Evolutionary conservation across 2,113 vertebrate species (phyloP).

Genomic region (Sialia sialis): DNA sequence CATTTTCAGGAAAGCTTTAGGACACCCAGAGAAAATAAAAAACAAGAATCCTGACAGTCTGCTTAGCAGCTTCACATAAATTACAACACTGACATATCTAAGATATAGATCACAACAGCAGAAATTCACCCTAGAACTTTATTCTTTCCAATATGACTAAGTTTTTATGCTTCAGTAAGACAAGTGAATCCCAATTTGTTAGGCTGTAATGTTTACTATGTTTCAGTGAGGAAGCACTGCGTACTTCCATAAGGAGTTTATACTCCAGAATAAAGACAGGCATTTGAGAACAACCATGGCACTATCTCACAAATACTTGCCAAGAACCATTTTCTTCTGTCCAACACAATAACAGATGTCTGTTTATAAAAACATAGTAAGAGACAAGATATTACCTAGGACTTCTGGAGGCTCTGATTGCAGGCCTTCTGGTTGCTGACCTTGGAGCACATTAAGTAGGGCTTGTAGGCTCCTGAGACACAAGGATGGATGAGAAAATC

Average conservation of each 20-base stretch:
- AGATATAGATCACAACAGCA: not conserved
- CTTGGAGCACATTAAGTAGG: slow-evolving; percentile 94
- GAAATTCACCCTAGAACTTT: not conserved
- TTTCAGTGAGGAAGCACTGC: not conserved
- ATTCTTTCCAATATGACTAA: not conserved
- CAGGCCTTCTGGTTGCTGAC: slow-evolving; percentile 95
- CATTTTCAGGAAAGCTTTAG: not conserved
- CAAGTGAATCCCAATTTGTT: not conserved
- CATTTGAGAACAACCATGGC: not conserved
- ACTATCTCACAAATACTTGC: not conserved
- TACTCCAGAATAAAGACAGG: not conserved
- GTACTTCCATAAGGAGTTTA: not conserved
- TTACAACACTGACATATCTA: not conserved
- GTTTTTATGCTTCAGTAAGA: not conserved
- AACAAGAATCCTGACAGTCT: not conserved
- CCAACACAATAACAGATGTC: not conserved
- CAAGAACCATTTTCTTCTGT: not conserved
- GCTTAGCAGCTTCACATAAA: not conserved
- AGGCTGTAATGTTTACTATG: not conserved
- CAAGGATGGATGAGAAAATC: slow-evolving; percentile 94
- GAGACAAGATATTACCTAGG: slow-evolving; percentile 77
- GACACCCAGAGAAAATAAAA: not conserved
- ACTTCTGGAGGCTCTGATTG: slow-evolving; percentile 97
- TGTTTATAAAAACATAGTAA: not conserved
- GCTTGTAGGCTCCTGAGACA: slow-evolving; percentile 97